A percentile compares a stretch with the other conserved stretches of the same genome.
These are phyloP conservation scores for Ptychobarbus kaznakovi DNA, from an alignment of 2,797 vertebrate species.

Conservation along the genomic window DNA sequence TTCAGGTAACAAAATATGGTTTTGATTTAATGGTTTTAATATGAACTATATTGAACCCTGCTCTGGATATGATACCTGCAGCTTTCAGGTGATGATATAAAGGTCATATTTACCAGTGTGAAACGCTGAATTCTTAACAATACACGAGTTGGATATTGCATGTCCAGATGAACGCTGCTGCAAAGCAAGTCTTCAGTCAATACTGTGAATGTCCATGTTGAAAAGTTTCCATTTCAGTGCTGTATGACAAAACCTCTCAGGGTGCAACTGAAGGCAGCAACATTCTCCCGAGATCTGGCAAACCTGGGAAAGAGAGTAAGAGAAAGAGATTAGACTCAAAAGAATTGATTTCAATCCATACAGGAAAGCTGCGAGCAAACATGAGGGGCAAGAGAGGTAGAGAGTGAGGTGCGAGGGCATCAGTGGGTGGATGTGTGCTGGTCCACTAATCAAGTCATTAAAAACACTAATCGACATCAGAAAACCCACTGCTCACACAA, in stretches of 20 bases:
- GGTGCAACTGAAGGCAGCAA: not conserved
- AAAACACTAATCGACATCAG: slow-evolving; percentile 26
- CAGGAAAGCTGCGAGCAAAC: slow-evolving; percentile 28
- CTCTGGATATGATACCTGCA: not conserved
- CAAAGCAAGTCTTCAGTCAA: not conserved
- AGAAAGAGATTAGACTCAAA: slow-evolving; percentile 45
- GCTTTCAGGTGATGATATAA: not conserved
- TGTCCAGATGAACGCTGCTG: not conserved
- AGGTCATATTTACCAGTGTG: not conserved
- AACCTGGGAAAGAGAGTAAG: slow-evolving; percentile 57
- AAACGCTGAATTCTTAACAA: not conserved
- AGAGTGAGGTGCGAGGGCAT: slow-evolving; percentile 82
- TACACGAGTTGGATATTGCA: not conserved
- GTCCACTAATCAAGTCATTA: slow-evolving; percentile 65
- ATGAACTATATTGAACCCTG: not conserved
- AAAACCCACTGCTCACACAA: slow-evolving; percentile 10
- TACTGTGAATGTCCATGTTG: not conserved
- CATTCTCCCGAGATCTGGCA: slow-evolving; percentile 23
- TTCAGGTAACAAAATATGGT: not conserved
- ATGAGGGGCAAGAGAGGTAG: slow-evolving; percentile 36
- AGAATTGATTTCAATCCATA: not conserved
- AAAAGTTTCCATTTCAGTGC: not conserved
- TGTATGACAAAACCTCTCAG: not conserved
- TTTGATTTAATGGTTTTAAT: not conserved
- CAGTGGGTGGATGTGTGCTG: slow-evolving; percentile 85